Evolutionary conservation across 2,888 invertebrate species (phyloP).

Genomic region (Apotomis capreana): DNA sequence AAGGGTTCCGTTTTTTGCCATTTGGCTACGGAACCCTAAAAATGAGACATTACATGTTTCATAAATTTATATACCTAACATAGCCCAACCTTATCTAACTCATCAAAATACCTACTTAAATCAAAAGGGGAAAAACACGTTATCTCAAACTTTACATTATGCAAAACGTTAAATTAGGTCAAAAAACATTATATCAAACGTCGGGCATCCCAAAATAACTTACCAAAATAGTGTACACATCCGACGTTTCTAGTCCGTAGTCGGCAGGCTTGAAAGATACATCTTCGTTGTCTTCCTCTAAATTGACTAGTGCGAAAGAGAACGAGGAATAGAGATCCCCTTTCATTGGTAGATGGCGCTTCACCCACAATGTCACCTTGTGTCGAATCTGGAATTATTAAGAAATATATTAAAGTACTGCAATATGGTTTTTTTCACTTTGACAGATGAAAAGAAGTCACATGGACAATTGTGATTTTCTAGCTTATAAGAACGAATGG

Average conservation of each 20-base stretch:
- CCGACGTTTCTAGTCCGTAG: constrained; percentile 61
- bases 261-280: constrained; percentile 55
- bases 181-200: too few relatives aligned
- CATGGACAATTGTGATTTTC: too few relatives aligned
- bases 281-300: constrained; percentile 37
- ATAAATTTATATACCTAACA: too few relatives aligned
- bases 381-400: constrained; percentile 41
- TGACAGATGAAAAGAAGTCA: neutral
- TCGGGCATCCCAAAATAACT: neutral
- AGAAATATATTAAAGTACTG: neutral
- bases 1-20: too few relatives aligned
- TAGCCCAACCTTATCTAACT: too few relatives aligned
- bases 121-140: too few relatives aligned
- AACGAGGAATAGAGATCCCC: constrained; percentile 72
- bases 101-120: too few relatives aligned
- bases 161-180: too few relatives aligned
- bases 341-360: constrained; percentile 79
- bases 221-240: constrained; percentile 68
- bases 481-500: too few relatives aligned
- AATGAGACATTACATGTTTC: too few relatives aligned
- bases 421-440: neutral
- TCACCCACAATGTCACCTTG: constrained; percentile 80
- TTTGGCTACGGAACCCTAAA: too few relatives aligned
- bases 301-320: constrained; percentile 82
- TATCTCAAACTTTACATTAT: too few relatives aligned